phyloP scores from a whole-genome alignment of 2,888 invertebrate genomes.

The Watsonalla binaria region DNA sequence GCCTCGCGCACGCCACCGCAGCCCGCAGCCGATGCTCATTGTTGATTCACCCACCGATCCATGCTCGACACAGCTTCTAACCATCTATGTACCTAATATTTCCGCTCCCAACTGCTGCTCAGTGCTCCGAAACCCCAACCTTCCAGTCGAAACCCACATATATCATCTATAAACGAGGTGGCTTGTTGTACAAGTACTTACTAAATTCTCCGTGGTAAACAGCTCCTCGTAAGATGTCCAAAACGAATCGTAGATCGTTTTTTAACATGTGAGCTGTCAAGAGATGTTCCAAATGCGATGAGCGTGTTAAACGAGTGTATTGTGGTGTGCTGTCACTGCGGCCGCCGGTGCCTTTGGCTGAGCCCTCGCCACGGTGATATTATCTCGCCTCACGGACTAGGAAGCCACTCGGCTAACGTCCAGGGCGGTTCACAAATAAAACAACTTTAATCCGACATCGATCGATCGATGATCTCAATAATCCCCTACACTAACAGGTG shows the following conservation, averaged over 20 bases:
- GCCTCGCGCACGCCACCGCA: conserved; percentile 66
- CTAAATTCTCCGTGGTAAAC: conserved; percentile 5
- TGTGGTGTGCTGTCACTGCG: conserved; percentile 65
- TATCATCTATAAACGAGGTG: conserved; percentile 22
- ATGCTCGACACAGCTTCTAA: conserved; percentile 12
- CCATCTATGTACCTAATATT: conserved; percentile 12
- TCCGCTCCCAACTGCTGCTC: conserved; percentile 4
- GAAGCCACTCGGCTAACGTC: conserved; percentile 45
- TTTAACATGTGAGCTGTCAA: conserved; percentile 61
- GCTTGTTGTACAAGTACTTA: conserved; percentile 9
- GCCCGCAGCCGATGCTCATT: conserved; percentile 55
- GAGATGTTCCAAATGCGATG: conserved; percentile 63
- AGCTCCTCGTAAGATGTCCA: conserved; percentile 22
- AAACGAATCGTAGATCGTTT: conserved; percentile 38
- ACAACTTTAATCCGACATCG: conserved; percentile 43
- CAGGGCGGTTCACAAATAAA: conserved; percentile 30
- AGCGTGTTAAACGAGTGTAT: conserved; percentile 75
- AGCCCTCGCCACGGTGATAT: conserved; percentile 44
- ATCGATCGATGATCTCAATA: conserved; percentile 32
- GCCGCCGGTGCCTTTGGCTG: conserved; percentile 57
- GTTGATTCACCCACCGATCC: conserved; percentile 53
- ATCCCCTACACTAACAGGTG: conserved; percentile 24
- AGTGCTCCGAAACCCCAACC: conserved; percentile 7
- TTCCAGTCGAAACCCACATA: conserved; percentile 6
- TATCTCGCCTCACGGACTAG: conserved; percentile 54